These are phyloP conservation scores for Ophiothrix spiculata DNA, from an alignment of 35 echinoderm and acorn worm genomes.

Conservation along the genomic window DNA sequence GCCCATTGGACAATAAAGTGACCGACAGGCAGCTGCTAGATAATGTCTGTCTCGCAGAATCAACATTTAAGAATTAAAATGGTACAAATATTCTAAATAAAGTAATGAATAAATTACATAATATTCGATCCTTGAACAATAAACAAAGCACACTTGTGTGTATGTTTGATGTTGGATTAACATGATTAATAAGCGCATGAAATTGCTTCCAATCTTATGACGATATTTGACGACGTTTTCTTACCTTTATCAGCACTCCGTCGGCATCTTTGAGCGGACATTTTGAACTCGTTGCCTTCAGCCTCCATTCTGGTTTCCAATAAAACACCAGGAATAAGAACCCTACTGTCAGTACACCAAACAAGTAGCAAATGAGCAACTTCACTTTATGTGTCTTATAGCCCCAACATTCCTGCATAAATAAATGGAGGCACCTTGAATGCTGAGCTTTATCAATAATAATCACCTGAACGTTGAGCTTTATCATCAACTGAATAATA, in stretches of 20 bases:
- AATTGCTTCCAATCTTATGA: background rate
- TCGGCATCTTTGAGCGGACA: slow-evolving; percentile 40
- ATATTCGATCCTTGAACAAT: background rate
- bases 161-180: background rate
- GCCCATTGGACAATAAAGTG: too few relatives aligned
- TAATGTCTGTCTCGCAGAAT: too few relatives aligned
- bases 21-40: too few relatives aligned
- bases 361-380: slow-evolving; percentile 22
- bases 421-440: too few relatives aligned
- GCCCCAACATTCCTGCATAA: slow-evolving; percentile 45
- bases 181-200: background rate
- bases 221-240: too few relatives aligned
- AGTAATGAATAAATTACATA: too few relatives aligned
- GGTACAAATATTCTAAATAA: background rate
- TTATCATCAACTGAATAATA: too few relatives aligned
- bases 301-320: slow-evolving; percentile 78
- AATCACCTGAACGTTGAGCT: too few relatives aligned
- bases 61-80: background rate
- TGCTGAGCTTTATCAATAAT: too few relatives aligned
- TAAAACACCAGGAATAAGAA: slow-evolving; percentile 55
- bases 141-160: background rate
- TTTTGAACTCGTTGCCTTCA: slow-evolving; percentile 31
- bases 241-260: slow-evolving; percentile 60
- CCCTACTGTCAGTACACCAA: slow-evolving; percentile 52
- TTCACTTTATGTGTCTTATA: slow-evolving; percentile 33